These are phyloP conservation scores for Ecdyonurus torrentis DNA, from an alignment of 2,888 invertebrate genomes.

Conservation along the genomic window DNA sequence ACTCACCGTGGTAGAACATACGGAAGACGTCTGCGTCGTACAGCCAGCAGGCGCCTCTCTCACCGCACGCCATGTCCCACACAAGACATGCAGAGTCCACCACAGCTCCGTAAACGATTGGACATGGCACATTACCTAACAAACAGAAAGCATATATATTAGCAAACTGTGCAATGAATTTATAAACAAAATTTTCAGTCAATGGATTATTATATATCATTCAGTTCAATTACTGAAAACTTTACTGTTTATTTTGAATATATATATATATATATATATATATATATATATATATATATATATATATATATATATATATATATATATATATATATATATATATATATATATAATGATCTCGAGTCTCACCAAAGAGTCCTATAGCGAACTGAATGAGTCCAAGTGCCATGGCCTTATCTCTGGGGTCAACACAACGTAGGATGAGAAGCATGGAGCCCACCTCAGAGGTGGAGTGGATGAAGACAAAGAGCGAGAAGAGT, in stretches of 20 bases:
- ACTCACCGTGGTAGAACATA: constrained; percentile 69
- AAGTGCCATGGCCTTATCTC: constrained; percentile 88
- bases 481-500: constrained; percentile 74
- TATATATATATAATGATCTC: too few relatives aligned
- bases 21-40: constrained; percentile 72
- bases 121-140: constrained; percentile 85
- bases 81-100: constrained; percentile 83
- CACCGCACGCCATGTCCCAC: constrained; percentile 67
- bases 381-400: constrained; percentile 88
- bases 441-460: constrained; percentile 82
- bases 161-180: neutral
- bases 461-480: constrained; percentile 84
- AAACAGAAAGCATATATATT: constrained; percentile 7
- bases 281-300: too few relatives aligned
- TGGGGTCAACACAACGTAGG: constrained; percentile 76
- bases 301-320: too few relatives aligned
- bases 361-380: constrained; percentile 66
- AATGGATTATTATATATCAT: neutral
- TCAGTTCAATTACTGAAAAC: neutral
- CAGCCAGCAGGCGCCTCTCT: constrained; percentile 70
- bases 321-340: too few relatives aligned
- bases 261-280: too few relatives aligned
- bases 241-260: neutral
- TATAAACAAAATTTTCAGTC: neutral
- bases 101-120: constrained; percentile 84